These are phyloP conservation scores for Tonatia bakeri DNA, from an alignment of 2,113 vertebrate species.

Conservation along the genomic window DNA sequence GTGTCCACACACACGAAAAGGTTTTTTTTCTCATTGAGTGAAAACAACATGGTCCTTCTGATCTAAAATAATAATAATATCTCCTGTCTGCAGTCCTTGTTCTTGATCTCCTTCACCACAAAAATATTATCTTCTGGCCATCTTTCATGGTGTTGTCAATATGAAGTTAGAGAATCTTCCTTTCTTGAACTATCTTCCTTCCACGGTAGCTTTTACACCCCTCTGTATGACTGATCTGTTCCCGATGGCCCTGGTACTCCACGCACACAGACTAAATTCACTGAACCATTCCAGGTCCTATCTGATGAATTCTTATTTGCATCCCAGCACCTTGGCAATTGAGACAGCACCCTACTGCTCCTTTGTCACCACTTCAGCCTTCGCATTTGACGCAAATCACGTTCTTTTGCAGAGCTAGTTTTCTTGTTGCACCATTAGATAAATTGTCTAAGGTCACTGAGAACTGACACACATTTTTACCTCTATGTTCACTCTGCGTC, in stretches of 20 bases:
- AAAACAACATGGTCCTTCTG: neutral
- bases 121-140: neutral
- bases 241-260: neutral
- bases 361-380: neutral
- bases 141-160: neutral
- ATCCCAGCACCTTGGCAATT: neutral
- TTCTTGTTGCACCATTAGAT: neutral
- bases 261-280: neutral
- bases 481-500: conserved; percentile 94
- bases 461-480: conserved; percentile 74
- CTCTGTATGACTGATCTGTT: neutral
- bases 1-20: neutral
- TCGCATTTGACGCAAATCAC: neutral
- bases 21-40: neutral
- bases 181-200: neutral
- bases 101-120: neutral
- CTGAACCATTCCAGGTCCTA: neutral
- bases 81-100: neutral
- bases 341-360: neutral
- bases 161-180: neutral
- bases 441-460: neutral
- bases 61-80: neutral
- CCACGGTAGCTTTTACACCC: neutral
- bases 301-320: neutral
- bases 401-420: neutral